phyloP scores from a whole-genome alignment of 2,113 vertebrate genomes.

The Coregonus clupeaformis region DNA sequence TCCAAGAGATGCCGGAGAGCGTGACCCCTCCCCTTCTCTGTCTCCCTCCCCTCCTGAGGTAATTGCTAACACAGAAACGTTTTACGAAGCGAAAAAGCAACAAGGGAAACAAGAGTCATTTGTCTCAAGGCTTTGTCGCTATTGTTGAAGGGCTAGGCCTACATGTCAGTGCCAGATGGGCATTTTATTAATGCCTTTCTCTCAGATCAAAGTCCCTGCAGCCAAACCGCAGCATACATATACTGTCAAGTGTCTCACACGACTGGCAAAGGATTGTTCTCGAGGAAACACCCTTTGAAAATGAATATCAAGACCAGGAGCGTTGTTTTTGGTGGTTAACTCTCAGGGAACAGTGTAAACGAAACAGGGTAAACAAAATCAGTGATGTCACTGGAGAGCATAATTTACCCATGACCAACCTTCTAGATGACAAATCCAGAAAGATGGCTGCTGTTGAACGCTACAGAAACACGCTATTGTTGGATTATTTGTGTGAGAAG shows the following conservation, averaged over 20 bases:
- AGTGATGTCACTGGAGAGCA: too few species aligned
- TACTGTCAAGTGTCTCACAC: constrained; percentile 42
- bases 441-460: too few species aligned
- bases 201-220: constrained; percentile 52
- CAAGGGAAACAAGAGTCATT: constrained; percentile 35
- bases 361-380: too few species aligned
- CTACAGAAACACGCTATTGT: too few species aligned
- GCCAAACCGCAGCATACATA: constrained; percentile 24
- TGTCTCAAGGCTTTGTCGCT: constrained; percentile 38
- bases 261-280: background rate
- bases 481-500: too few species aligned
- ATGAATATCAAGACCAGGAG: too few species aligned
- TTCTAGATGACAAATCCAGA: too few species aligned
- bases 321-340: too few species aligned
- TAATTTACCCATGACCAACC: too few species aligned
- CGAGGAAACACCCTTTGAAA: too few species aligned
- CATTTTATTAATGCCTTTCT: constrained; percentile 46
- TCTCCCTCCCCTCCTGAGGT: background rate
- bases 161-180: constrained; percentile 43
- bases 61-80: constrained; percentile 1
- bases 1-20: too few species aligned
- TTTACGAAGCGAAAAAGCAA: constrained; percentile 24
- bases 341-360: too few species aligned
- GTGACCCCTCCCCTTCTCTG: background rate
- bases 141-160: constrained; percentile 16